Evolutionary conservation across 2,113 vertebrate genomes (phyloP).

Genomic region (Panthera uncia): DNA sequence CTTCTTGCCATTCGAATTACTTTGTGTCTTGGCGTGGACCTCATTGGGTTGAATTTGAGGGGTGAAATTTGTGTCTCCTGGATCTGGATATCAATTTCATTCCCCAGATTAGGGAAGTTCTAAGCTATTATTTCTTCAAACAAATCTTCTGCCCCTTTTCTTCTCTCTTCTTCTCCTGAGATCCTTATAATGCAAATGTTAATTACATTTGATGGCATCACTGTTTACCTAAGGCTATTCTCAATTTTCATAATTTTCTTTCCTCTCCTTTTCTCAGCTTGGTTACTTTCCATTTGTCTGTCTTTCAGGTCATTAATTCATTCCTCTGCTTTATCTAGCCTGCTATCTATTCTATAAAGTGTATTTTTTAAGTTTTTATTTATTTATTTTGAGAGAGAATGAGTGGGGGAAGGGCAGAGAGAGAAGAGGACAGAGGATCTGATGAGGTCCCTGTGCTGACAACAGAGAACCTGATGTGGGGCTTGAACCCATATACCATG

Average conservation of each 20-base stretch:
- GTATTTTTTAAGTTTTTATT: background rate
- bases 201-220: background rate
- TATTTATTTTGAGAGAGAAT: no score
- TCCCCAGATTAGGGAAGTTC: background rate
- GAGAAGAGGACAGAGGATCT: no score
- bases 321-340: background rate
- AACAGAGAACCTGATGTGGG: no score
- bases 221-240: background rate
- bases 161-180: background rate
- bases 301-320: background rate
- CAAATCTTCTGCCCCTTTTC: background rate
- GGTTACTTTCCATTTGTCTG: background rate
- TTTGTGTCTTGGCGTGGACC: background rate
- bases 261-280: background rate
- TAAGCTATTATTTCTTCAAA: background rate
- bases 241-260: background rate
- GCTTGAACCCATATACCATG: no score
- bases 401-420: no score
- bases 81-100: background rate
- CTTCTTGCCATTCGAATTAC: background rate
- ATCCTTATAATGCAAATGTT: background rate
- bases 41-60: background rate
- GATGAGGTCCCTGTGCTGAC: no score
- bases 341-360: background rate
- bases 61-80: background rate